Conservation (phyloP, 2,797 vertebrate species). For the Chloroceryle amazona region DNA sequence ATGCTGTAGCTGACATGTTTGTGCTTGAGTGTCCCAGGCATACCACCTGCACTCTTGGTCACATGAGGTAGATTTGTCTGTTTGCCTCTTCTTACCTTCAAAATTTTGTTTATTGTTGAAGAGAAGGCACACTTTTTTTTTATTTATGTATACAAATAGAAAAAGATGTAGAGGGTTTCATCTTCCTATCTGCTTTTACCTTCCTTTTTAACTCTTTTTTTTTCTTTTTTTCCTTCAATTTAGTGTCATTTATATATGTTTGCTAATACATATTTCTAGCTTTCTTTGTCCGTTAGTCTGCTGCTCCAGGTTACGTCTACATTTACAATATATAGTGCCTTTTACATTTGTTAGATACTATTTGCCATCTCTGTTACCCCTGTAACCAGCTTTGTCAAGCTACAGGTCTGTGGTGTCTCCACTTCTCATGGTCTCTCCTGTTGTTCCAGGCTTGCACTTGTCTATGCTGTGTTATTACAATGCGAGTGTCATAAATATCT, state of each 20-base stretch:
- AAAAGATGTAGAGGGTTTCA: neutral
- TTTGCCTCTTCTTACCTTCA: neutral
- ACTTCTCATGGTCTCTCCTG: neutral
- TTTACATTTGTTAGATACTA: neutral
- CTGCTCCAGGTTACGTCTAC: neutral
- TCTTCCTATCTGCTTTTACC: neutral
- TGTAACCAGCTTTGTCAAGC: neutral
- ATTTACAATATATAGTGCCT: neutral
- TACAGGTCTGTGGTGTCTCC: neutral
- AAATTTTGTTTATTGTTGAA: neutral
- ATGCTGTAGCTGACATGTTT: neutral
- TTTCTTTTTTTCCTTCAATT: neutral
- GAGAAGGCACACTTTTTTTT: neutral
- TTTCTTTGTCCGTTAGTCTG: neutral
- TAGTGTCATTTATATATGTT: neutral
- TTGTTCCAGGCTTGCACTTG: neutral
- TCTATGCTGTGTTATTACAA: rapidly evolving
- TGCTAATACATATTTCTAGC: neutral
- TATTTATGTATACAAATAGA: neutral
- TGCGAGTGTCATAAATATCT: neutral
- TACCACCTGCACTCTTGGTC: neutral
- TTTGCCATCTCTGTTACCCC: neutral
- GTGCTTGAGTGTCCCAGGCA: neutral
- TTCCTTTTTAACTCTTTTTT: neutral
- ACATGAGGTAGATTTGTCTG: neutral